Evolutionary conservation across 2,888 invertebrate genomes (phyloP), one percentile per base, ranked within the genome.

Genomic region (Eupeodes latifasciatus): DNA sequence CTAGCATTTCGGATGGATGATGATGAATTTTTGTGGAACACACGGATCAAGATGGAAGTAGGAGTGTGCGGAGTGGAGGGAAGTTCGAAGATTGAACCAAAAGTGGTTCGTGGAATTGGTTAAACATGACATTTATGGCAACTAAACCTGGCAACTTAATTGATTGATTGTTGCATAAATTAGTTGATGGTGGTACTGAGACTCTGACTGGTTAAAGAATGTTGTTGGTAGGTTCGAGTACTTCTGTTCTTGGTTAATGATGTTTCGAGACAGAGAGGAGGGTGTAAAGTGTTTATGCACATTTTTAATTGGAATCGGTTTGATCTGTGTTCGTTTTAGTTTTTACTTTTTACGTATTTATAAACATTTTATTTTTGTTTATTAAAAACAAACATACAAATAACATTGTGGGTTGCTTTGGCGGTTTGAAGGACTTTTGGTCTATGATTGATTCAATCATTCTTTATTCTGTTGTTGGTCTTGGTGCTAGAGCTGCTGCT

Each of bases 91-190:
- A 66, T 71, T 80, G 75, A 87, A 83, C 76, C 64, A 78, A 88
- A 81, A 88, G 88, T 81, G 85, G 88, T 85, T 88, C 85, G 71
- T 66, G 81, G 81, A 84, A 76, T 77, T 75, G 84, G 84, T 77
- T 80, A 77, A 80, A 84, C 80, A 81, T 78, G 88, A 81, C 88
- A 81, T 85, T 88, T 85, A 88, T 81, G 88, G 85, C 88, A 88
- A 88, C 79, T 81, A 64, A 74, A 77, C 77, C 74, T 67, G 88
- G 88, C 77, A 81, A 81, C 81, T 88, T 78, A 85, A 85, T 85
- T 88, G 88, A 88, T 88, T 85, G 88, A 88, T 88, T 88, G 85
- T 66, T 81, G 81, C 88, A 88, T 88, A 88, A 81, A 88, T 88
- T 88, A 88, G 27, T 27, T 36, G 55, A 47, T 36, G 83, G 71